phyloP scores from a whole-genome alignment of 2,113 vertebrate genomes.

The Hyaena hyaena region DNA sequence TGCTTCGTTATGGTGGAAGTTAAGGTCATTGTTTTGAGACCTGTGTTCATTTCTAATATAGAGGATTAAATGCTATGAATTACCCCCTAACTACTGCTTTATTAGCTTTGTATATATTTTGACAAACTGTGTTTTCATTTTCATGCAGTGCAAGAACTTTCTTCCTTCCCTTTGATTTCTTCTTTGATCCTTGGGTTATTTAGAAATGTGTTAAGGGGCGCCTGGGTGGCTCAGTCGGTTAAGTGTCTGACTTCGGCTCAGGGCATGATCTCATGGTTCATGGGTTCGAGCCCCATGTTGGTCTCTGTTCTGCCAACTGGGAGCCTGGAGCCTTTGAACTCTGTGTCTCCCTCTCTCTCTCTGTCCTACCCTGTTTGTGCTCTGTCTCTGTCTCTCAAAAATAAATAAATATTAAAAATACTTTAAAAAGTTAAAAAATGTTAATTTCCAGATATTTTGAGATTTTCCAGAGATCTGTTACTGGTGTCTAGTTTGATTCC shows the following conservation, averaged over 20 bases:
- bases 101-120: neutral
- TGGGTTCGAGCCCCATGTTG: too few relatives aligned
- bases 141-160: neutral
- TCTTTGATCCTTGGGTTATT: neutral
- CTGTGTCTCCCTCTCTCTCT: too few relatives aligned
- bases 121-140: constrained; percentile 29
- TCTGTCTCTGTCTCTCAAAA: too few relatives aligned
- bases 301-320: too few relatives aligned
- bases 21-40: neutral
- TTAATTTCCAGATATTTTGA: constrained; percentile 18
- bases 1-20: neutral
- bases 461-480: neutral
- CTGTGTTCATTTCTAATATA: neutral
- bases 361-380: too few relatives aligned
- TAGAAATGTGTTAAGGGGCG: neutral
- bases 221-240: too few relatives aligned
- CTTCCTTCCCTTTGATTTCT: neutral
- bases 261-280: too few relatives aligned
- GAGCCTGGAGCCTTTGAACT: too few relatives aligned
- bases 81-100: neutral
- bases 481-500: neutral
- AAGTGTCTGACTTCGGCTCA: too few relatives aligned
- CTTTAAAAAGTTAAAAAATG: neutral
- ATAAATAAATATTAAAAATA: too few relatives aligned
- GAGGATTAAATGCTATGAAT: neutral